Evolutionary conservation across 2,888 invertebrate species (phyloP).

Genomic region (Bruchidius siliquastri): DNA sequence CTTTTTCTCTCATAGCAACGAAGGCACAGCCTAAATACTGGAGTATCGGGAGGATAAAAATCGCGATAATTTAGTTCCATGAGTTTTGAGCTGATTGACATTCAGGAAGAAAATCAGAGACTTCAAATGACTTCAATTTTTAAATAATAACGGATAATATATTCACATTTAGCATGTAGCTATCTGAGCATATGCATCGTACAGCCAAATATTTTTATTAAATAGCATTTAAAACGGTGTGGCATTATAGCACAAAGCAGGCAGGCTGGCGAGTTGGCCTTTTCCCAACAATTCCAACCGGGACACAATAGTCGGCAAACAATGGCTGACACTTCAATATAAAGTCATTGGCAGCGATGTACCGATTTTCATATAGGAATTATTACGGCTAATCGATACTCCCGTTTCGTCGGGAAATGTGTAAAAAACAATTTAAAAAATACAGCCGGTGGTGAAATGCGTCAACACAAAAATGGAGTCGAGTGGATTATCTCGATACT

Average conservation of each 20-base stretch:
- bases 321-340: conserved; percentile 45
- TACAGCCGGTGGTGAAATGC: too few species aligned
- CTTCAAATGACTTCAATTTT: too few species aligned
- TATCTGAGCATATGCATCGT: not conserved
- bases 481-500: too few species aligned
- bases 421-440: not conserved
- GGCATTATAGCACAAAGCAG: conserved; percentile 11
- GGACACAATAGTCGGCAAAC: conserved; percentile 42
- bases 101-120: too few species aligned
- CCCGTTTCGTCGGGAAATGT: not conserved
- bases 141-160: not conserved
- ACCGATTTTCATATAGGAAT: not conserved
- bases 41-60: too few species aligned
- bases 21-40: too few species aligned
- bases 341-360: not conserved
- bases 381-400: not conserved
- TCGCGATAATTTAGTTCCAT: too few species aligned
- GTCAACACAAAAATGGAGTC: too few species aligned
- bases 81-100: too few species aligned
- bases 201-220: not conserved
- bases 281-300: conserved; percentile 44
- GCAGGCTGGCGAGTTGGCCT: conserved; percentile 26
- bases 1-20: too few species aligned
- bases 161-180: not conserved
- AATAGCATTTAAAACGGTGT: not conserved